Evolutionary conservation across 2,888 invertebrate species (phyloP).

Genomic region (Folsomia candida): DNA sequence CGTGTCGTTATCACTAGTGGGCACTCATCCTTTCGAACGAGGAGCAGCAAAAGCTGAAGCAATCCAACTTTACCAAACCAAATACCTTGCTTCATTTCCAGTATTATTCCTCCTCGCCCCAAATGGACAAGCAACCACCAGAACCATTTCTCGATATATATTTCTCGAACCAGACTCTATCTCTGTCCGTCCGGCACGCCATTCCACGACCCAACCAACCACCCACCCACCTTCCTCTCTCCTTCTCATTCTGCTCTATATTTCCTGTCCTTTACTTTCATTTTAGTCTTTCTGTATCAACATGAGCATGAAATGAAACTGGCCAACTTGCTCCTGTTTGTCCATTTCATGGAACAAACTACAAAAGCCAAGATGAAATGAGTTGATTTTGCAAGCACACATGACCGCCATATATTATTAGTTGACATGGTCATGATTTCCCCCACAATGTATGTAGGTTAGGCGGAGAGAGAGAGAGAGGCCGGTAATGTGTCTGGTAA

Average conservation of each 20-base stretch:
- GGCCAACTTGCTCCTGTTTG: neutral
- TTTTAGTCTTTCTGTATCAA: too few species aligned
- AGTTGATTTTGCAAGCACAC: neutral
- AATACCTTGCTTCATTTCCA: conserved; percentile 11
- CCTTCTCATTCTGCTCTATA: neutral
- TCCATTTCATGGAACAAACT: neutral
- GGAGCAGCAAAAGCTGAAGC: neutral
- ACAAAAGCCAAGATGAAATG: neutral
- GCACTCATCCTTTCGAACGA: conserved; percentile 33
- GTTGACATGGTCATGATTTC: too few species aligned
- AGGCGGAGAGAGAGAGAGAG: too few species aligned
- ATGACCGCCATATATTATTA: neutral
- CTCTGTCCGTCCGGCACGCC: too few species aligned
- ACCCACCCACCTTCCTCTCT: neutral
- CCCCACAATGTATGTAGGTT: too few species aligned
- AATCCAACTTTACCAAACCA: neutral
- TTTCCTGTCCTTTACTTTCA: too few species aligned
- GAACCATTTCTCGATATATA: too few species aligned
- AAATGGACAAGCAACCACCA: too few species aligned
- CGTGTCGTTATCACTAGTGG: conserved; percentile 45
- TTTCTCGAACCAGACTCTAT: too few species aligned
- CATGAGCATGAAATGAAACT: neutral
- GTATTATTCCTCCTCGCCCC: neutral
- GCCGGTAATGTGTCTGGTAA: too few species aligned
- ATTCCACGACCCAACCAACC: too few species aligned